Evolutionary conservation across 2,888 invertebrate species (phyloP), one percentile per base, ranked within the genome.

Genomic region (Sinhomidia bicolor): DNA sequence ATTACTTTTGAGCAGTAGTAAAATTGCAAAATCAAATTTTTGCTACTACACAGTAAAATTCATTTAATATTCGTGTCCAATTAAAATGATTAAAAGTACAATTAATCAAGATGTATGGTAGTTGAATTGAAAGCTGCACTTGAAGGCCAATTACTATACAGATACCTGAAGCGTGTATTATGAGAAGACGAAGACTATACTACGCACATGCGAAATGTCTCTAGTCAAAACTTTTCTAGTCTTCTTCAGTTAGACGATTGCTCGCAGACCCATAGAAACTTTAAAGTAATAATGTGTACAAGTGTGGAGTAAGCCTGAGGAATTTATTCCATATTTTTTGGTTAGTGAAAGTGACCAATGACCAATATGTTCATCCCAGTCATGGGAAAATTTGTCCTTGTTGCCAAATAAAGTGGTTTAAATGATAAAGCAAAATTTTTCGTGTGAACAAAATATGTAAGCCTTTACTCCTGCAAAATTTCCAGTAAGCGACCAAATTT

Each of bases 241-340:
- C 71, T 6, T 14, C 9, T 68, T 47, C 26, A 74, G 71, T 71
- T 44, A 71, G 1, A 44, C 26, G 23, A 41, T 7, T 5, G 1
- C n/a, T 14, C 32, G 12, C 79, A 65, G 71, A 44, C 71, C 87
- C 87, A 87, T 87, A 87, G 87, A 87, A 87, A 87, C 87, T 87
- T 82, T 82, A 14, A 51, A 6, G 7, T 36, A 23, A 57, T 9
- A 26, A 44, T 62, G 32, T 41, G 20, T 68, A 41, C 32, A n/a
- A 26, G 74, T 47, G 20, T 57, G 57, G 20, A 20, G 71, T 71
- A 26, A 71, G 20, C 20, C 41, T 71, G 71, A n/a, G 36, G 20
- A 68, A 41, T n/a, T n/a, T n/a, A 68, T 4, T 68, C 36, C 51
- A 51, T 4, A 47, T n/a, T n/a, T n/a, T n/a, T n/a, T n/a, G n/a